Percentiles rank a stretch among this genome's conserved stretches.
Conservation (phyloP, 92 coral and sea anemone species). For the Epizoanthus rinbou region DNA sequence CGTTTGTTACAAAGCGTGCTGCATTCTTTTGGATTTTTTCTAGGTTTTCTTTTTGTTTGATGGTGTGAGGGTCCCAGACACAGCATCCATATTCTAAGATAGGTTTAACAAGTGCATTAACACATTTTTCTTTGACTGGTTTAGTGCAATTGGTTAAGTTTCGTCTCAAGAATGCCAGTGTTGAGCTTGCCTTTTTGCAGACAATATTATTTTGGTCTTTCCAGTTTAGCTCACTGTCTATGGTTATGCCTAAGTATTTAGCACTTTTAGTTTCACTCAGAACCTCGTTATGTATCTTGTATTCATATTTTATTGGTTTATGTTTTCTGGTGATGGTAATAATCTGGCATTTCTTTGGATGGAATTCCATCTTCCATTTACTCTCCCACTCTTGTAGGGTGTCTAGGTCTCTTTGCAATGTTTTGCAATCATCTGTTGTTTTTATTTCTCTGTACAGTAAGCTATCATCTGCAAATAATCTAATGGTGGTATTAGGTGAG, state of each 20-base stretch:
- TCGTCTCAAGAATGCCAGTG: background rate
- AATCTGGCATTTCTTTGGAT: slow-evolving; percentile 23
- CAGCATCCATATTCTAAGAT: slow-evolving; percentile 5
- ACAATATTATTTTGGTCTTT: background rate
- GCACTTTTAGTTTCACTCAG: background rate
- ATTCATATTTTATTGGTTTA: background rate
- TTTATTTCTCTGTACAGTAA: slow-evolving; percentile 15
- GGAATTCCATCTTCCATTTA: slow-evolving; percentile 9
- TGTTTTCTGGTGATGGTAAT: too few species aligned
- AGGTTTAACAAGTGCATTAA: too few species aligned
- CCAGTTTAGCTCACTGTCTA: slow-evolving; percentile 1
- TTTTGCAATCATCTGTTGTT: slow-evolving; percentile 16
- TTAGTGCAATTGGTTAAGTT: background rate
- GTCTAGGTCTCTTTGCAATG: slow-evolving; percentile 4
- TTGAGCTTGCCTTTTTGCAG: background rate
- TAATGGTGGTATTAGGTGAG: slow-evolving; percentile 21
- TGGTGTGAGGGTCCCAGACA: slow-evolving; percentile 1
- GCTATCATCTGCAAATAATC: slow-evolving; percentile 17
- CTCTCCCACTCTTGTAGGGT: slow-evolving; percentile 20
- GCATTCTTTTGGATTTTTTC: slow-evolving; percentile 3
- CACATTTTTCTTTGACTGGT: background rate
- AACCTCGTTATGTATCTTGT: too few species aligned
- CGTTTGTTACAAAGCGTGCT: slow-evolving; percentile 8
- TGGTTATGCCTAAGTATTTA: background rate
- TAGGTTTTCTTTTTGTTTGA: background rate